Evolutionary conservation across 2,888 invertebrate species (phyloP), one percentile per base, ranked within the genome.

Genomic region (Tenthredo notha): DNA sequence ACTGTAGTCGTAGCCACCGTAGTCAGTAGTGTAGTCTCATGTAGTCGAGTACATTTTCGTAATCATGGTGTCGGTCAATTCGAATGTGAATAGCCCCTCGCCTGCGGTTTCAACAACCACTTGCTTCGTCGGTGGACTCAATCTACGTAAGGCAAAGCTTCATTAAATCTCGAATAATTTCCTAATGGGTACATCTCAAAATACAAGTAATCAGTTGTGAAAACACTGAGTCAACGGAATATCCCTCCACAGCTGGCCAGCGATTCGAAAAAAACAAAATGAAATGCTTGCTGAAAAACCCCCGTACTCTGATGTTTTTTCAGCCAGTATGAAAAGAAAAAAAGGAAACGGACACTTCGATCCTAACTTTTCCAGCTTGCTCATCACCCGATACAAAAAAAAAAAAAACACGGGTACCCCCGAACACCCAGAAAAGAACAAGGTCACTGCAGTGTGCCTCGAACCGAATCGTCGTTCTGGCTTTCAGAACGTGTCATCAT

Each of bases 401-500:
- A n/a, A n/a, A n/a, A n/a, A n/a, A n/a, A n/a, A n/a, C n/a, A 21
- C 10, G 50, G 50, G 50, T 18, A 50, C 50, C 50, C n/a, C 18
- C 50, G 18, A 50, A 65, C 67, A 40, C 70, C 70, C 21, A 37
- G 70, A 40, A 72, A 40, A 72, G n/a, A 15, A 43, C 40, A 72
- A 40, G 40, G 72, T 40, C 25, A n/a, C 72, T 43, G 40, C 72
- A 43, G 72, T 29, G 72, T 25, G n/a, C 72, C 29, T 21, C 21
- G 72, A 43, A 74, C 43, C 72, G 43, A 74, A 74, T 74, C 72
- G 72, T 6, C 54, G 54, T 67, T 43, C 70, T 74, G 40, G 72
- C 21, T 74, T 43, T 15, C 21, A 74, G 33, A 67, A 67, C 67
- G 67, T 67, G 65, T 65, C 65, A 33, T 65, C 29, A 29, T 25